These are phyloP conservation scores for Taphrorychus bicolor DNA, from an alignment of 2,888 invertebrate genomes.

Conservation along the genomic window DNA sequence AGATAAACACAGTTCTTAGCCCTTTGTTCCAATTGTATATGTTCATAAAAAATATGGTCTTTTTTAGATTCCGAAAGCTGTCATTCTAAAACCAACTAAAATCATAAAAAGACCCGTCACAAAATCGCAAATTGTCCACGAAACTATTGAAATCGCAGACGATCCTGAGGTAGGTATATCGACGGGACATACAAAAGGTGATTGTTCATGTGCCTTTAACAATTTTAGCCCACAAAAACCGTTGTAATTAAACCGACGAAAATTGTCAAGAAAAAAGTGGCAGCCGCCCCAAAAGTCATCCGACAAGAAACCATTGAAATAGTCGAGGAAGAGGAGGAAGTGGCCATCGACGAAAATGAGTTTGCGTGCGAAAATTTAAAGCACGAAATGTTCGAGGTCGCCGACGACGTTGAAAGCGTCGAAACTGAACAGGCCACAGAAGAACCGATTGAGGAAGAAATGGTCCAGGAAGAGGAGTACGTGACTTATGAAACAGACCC, in stretches of 20 bases:
- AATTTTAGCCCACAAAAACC: constrained; percentile 48
- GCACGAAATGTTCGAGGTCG: constrained; percentile 30
- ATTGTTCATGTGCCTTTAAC: neutral
- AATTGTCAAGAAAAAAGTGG: constrained; percentile 43
- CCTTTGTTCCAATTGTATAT: neutral
- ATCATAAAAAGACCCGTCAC: constrained; percentile 43
- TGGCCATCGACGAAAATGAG: constrained; percentile 43
- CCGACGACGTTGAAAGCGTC: constrained; percentile 21
- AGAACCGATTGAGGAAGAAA: constrained; percentile 39
- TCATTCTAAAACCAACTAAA: constrained; percentile 50
- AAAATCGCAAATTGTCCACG: constrained; percentile 40
- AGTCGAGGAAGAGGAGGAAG: constrained; percentile 39
- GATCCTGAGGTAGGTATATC: neutral
- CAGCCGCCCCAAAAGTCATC: neutral
- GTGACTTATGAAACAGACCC: constrained; percentile 36
- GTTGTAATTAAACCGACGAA: constrained; percentile 50
- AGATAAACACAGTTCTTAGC: constrained; percentile 12
- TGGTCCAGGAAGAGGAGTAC: constrained; percentile 42
- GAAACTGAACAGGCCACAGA: neutral
- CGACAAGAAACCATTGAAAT: constrained; percentile 25
- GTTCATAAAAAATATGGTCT: constrained; percentile 13
- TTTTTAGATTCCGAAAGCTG: constrained; percentile 49
- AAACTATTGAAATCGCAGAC: constrained; percentile 10
- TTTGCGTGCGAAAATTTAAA: constrained; percentile 36
- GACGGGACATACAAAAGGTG: neutral